phyloP scores from a whole-genome alignment of 2,888 invertebrate species.

The Crossocerus cetratus region DNA sequence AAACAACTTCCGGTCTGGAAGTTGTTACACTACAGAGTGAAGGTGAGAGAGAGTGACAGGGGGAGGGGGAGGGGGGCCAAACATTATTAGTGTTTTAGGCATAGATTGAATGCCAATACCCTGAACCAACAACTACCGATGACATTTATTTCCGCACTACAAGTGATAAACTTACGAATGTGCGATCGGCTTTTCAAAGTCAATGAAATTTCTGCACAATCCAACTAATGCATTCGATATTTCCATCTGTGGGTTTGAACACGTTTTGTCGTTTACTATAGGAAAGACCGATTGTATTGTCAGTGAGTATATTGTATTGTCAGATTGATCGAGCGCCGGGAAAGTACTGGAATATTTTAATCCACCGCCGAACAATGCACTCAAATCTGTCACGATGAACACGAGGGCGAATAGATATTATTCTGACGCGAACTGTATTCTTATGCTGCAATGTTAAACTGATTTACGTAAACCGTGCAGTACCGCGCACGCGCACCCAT shows the following conservation, averaged over 20 bases:
- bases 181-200: slow-evolving; percentile 19
- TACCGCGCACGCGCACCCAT: too few relatives aligned
- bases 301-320: too few relatives aligned
- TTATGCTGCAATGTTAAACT: slow-evolving; percentile 60
- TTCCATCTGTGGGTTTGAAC: background rate
- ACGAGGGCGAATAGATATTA: slow-evolving; percentile 60
- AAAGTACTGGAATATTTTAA: slow-evolving; percentile 61
- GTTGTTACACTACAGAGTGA: slow-evolving; percentile 21
- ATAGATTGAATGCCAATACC: slow-evolving; percentile 32
- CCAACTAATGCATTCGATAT: background rate
- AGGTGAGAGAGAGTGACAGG: too few relatives aligned
- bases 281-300: too few relatives aligned
- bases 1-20: slow-evolving; percentile 14
- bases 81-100: slow-evolving; percentile 41
- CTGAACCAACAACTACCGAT: slow-evolving; percentile 23
- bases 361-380: slow-evolving; percentile 60
- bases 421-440: slow-evolving; percentile 63
- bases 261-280: too few relatives aligned
- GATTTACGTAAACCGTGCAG: slow-evolving; percentile 66
- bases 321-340: slow-evolving; percentile 49
- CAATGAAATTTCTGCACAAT: background rate
- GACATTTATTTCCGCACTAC: slow-evolving; percentile 35
- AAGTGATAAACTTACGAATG: slow-evolving; percentile 11
- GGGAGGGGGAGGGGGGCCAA: too few relatives aligned
- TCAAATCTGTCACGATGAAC: slow-evolving; percentile 57